Base-by-base conservation (phyloP, 2,797 vertebrate species). In the Dipus sagitta region DNA sequence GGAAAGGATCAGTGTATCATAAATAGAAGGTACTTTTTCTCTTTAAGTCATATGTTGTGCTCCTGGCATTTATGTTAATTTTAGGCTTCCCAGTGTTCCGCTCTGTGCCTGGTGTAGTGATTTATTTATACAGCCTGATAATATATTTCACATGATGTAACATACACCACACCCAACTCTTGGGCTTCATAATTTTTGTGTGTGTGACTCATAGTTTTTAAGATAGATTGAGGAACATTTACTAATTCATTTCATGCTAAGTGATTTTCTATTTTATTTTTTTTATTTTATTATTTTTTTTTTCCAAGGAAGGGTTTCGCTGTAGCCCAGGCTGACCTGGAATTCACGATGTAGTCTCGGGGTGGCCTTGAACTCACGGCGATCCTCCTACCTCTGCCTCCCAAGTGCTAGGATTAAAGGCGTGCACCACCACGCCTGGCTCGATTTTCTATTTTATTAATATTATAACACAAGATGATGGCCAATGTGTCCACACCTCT, bases 141-240 rank as follows among this genome's bases (percentile, higher is more conserved):
- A 23, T 58, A 62, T 26, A 38, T 28, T 68, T 86, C 28, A 52
- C 32, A 65, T 28, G 26, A 94, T 14, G 17, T 14, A 32, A 23
- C 10, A 52, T 65, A 28, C 13, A 14, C 26, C 42, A 79, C 28
- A 42, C 42, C 74, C 32, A 79, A 64, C 60, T 32, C 67, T 34
- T 89, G 20, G 96, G 94, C 92, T 15, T 96, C 94, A 94, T 13
- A 65, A 47, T 60, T 94, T 52, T 58, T 78, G 52, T 58, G 54
- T 58, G 54, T 58, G 14, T 96, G 94, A 94, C 20, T 96, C 94
- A 94, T 13, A 65, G 38, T 64, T 94, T 52, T 58, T 78, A 15
- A 64, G 68, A 94, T 94, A 58, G 20, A 82, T 2, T 58, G 20
- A 84, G 21, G 84, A 54, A 68, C 26, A 76, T 58, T 74, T 58